Evolutionary conservation across 2,888 invertebrate species (phyloP).

Genomic region (Sphecodes monilicornis): DNA sequence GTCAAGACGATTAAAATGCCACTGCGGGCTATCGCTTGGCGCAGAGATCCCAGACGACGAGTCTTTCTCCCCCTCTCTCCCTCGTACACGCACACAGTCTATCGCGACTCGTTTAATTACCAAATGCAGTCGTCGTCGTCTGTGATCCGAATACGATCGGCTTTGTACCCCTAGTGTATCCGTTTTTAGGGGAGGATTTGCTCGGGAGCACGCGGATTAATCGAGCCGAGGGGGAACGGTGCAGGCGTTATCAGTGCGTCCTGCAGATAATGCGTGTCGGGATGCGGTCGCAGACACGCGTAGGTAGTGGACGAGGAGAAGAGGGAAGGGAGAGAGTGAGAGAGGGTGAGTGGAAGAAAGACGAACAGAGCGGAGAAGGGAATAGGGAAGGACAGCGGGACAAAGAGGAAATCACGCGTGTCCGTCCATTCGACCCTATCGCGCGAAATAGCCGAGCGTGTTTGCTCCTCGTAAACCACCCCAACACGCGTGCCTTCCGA

Average conservation of each 20-base stretch:
- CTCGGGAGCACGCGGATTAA: conserved; percentile 68
- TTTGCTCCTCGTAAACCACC: conserved; percentile 75
- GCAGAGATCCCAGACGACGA: conserved; percentile 26
- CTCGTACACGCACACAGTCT: background rate
- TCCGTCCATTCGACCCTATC: conserved; percentile 61
- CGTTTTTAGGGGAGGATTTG: conserved; percentile 71
- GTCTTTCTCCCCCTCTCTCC: background rate
- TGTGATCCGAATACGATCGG: conserved; percentile 48
- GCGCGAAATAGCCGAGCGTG: conserved; percentile 70
- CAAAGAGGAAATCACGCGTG: conserved; percentile 55
- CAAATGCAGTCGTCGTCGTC: conserved; percentile 62
- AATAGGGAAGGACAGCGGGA: conserved; percentile 11
- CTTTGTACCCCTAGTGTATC: conserved; percentile 51
- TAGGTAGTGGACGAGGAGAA: conserved; percentile 37
- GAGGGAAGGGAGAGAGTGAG: background rate
- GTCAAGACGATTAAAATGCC: conserved; percentile 52
- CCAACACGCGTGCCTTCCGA: conserved; percentile 65
- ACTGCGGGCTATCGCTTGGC: conserved; percentile 34
- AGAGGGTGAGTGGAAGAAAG: background rate
- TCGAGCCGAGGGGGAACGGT: conserved; percentile 60
- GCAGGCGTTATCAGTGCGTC: conserved; percentile 69
- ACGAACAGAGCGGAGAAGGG: conserved; percentile 1
- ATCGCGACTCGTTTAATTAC: conserved; percentile 67
- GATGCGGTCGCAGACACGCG: conserved; percentile 67
- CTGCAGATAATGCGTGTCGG: conserved; percentile 72